phyloP scores from a whole-genome alignment of 2,797 vertebrate genomes.

The Poeciliopsis paucimaculata region DNA sequence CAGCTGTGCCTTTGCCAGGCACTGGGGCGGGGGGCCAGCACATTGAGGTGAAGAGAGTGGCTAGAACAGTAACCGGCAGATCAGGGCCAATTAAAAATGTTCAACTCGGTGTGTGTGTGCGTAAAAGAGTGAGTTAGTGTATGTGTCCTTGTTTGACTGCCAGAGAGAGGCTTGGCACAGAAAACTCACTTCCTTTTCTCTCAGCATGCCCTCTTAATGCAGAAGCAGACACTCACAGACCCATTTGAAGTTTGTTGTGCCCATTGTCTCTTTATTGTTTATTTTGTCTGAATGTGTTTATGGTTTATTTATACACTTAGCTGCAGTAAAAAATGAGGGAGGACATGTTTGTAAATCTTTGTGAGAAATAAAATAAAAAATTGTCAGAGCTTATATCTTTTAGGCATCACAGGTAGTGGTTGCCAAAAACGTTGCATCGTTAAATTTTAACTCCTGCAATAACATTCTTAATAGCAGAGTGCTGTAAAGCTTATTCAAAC shows the following conservation, averaged over 20 bases:
- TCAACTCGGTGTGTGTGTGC: constrained; percentile 25
- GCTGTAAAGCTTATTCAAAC: neutral
- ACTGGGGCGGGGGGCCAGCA: constrained; percentile 60
- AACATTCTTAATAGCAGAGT: neutral
- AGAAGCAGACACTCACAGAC: constrained; percentile 33
- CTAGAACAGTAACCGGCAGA: constrained; percentile 70
- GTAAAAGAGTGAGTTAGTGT: constrained; percentile 36
- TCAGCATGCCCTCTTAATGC: constrained; percentile 57
- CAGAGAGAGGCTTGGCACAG: constrained; percentile 65
- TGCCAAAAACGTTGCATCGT: neutral
- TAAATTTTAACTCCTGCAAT: neutral
- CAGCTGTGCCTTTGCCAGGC: constrained; percentile 70
- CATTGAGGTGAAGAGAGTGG: constrained; percentile 69
- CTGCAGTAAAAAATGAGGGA: constrained; percentile 28
- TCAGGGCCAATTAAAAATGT: constrained; percentile 71
- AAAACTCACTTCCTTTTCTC: constrained; percentile 68
- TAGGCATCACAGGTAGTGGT: neutral
- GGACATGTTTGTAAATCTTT: constrained; percentile 29
- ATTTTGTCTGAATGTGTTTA: neutral
- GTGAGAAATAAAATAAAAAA: constrained; percentile 16
- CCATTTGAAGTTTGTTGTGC: constrained; percentile 37
- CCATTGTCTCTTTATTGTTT: constrained; percentile 31
- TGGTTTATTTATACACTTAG: constrained; percentile 8
- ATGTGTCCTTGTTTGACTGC: constrained; percentile 66
- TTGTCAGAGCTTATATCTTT: neutral